Evolutionary conservation across 2,113 vertebrate genomes (phyloP).

Genomic region (Nansenia antarctica): DNA sequence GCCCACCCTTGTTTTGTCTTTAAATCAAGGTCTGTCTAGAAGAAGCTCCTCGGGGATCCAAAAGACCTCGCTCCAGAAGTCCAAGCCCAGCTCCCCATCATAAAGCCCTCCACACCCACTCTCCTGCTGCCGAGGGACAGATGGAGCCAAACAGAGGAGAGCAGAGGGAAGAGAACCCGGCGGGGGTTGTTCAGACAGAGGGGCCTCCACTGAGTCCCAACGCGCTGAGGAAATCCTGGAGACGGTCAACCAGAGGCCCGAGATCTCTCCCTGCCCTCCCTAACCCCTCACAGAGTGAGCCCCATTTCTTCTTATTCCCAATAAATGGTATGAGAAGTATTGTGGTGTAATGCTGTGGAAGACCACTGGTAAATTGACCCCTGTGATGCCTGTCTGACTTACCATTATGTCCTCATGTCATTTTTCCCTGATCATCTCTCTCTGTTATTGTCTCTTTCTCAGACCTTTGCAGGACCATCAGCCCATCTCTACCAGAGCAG

Average conservation of each 20-base stretch:
- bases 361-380: background rate
- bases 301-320: background rate
- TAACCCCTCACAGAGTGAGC: constrained; percentile 64
- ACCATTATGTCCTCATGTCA: background rate
- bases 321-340: background rate
- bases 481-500: constrained; percentile 60
- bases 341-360: constrained; percentile 10
- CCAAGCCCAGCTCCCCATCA: constrained; percentile 39
- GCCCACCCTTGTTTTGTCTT: background rate
- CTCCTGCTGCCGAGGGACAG: constrained; percentile 9
- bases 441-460: background rate
- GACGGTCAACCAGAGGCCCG: constrained; percentile 68
- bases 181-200: background rate
- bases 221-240: constrained; percentile 71
- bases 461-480: constrained; percentile 69
- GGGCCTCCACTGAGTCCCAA: constrained; percentile 34
- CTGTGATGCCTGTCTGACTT: background rate
- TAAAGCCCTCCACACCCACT: constrained; percentile 61
- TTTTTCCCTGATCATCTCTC: constrained; percentile 8
- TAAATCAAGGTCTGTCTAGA: constrained; percentile 15
- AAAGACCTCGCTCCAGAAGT: constrained; percentile 52
- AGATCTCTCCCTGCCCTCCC: constrained; percentile 70
- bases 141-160: constrained; percentile 21
- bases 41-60: constrained; percentile 27
- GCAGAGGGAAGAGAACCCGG: constrained; percentile 12